Base-by-base conservation (phyloP, 2,888 invertebrate genomes). In the Embidobia sp. region DNA sequence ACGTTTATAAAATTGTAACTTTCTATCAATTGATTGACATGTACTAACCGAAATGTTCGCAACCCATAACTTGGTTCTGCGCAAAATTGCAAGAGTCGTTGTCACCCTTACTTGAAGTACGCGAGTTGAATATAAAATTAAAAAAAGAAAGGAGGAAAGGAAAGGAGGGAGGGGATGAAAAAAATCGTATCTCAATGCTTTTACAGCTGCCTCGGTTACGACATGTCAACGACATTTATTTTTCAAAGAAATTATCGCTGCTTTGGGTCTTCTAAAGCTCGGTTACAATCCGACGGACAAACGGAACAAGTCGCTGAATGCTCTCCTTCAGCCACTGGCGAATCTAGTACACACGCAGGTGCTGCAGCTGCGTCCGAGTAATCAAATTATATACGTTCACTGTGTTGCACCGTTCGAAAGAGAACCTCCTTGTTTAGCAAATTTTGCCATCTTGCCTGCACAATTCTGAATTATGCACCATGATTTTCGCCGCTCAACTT, bases 341-440 rank as follows among this genome's bases (percentile, higher is more conserved):
- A 77, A 73, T 72, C 72, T 77, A 77, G 76, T 59, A 76, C 76
- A 72, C 70, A 69, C 72, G 77, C 77, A 77, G 77, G 77, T 73
- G 77, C 73, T 69, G 77, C 77, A 77, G 77, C 77, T 77, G 77
- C 67, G 77, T 57, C 55, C 63, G 37, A 73, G 77, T 67, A 77
- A 77, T 77, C 77, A 77, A 77, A 69, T 67, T 72, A 63, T 77
- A 73, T 57, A 59, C 59, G 69, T 42, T 76, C 63, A 53, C 40
- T 29, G 59, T 51, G 59, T 35, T 64, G 51, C 49, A 48, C 63
- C 35, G 51, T 49, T 51, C 46, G 13, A 19, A 27, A 49, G 44
- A 35, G 53, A 55, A 27, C 42, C 44, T 74, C 53, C 74, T 74
- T 67, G 59, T 53, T 74, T 67, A 53, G 42, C 37, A 31, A 49